Conservation (phyloP, 2,888 invertebrate species). For the Tipula helvola region DNA sequence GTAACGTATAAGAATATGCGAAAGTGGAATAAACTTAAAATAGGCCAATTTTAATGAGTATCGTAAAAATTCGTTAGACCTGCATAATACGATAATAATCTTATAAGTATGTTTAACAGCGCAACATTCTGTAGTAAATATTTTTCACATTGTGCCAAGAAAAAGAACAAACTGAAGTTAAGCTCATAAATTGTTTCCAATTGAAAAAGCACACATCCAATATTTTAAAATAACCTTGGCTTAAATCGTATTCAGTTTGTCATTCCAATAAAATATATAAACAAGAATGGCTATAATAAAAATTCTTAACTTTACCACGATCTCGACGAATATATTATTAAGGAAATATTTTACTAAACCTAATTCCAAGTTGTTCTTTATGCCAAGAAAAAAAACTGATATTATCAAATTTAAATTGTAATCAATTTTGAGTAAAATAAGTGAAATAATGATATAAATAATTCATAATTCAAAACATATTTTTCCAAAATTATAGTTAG, state of each 20-base stretch:
- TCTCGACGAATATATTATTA: background rate
- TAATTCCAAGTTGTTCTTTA: background rate
- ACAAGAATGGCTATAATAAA: background rate
- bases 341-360: background rate
- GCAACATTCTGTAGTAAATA: background rate
- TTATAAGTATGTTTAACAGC: background rate
- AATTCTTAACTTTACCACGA: background rate
- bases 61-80: background rate
- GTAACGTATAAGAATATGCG: too few species aligned
- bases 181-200: background rate
- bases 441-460: background rate
- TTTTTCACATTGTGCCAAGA: background rate
- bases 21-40: background rate
- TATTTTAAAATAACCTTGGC: background rate
- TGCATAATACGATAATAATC: background rate
- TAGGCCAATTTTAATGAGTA: background rate
- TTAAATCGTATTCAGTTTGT: background rate
- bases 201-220: background rate
- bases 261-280: background rate
- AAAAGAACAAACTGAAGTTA: background rate
- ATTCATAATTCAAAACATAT: background rate
- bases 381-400: background rate
- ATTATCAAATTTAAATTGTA: background rate
- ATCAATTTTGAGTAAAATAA: background rate
- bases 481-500: background rate